phyloP scores from a whole-genome alignment of 2,113 vertebrate genomes.

The Dasyurus viverrinus region DNA sequence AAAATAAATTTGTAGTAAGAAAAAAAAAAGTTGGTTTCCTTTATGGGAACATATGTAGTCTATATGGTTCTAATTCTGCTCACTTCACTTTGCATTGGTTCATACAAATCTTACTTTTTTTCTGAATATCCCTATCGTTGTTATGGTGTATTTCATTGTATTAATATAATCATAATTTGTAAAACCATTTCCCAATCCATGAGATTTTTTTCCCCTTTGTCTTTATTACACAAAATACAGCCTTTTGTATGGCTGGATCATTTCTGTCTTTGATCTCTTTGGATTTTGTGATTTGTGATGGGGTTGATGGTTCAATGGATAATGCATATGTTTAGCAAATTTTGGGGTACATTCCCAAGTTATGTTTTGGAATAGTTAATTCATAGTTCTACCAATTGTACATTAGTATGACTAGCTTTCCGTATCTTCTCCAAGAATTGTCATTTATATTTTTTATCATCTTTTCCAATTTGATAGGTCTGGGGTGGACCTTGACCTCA shows the following conservation, averaged over 20 bases:
- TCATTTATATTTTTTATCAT: too few species aligned
- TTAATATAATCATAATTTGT: neutral
- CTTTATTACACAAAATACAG: neutral
- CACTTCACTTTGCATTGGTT: neutral
- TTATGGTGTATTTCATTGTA: neutral
- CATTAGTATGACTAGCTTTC: too few species aligned
- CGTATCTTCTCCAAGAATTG: too few species aligned
- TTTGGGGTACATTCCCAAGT: neutral
- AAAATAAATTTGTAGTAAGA: too few species aligned
- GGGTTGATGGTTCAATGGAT: neutral
- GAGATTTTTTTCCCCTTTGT: too few species aligned
- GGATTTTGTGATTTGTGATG: neutral
- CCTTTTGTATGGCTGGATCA: neutral
- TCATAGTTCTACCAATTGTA: neutral
- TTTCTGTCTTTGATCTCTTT: neutral
- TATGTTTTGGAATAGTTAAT: neutral
- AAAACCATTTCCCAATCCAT: neutral
- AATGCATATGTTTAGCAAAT: neutral
- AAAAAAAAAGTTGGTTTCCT: neutral
- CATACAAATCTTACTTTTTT: neutral
- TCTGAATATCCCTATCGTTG: neutral
- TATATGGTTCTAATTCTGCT: neutral
- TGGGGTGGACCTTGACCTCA: too few species aligned
- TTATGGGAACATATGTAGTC: neutral
- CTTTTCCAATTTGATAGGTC: too few species aligned